A percentile compares a stretch with the other conserved stretches of the same genome.
Evolutionary conservation across 2,113 vertebrate genomes (phyloP).

Genomic region (Butastur rufipennis): DNA sequence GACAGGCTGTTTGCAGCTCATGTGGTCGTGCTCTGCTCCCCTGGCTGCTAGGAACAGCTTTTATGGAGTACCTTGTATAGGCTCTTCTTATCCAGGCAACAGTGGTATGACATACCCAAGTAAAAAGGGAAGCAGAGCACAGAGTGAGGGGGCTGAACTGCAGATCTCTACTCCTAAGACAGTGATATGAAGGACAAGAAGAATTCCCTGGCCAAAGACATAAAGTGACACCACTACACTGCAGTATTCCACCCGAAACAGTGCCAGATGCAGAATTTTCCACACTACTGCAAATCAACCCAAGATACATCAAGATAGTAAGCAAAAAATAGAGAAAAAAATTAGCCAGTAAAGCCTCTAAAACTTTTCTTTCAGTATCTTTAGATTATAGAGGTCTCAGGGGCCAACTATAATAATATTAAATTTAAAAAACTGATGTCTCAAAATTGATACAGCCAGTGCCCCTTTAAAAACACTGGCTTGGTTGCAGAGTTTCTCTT

Average conservation of each 20-base stretch:
- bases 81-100: neutral
- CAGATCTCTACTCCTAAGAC: neutral
- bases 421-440: neutral
- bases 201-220: neutral
- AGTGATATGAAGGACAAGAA: neutral
- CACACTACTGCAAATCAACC: neutral
- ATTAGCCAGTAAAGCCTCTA: neutral
- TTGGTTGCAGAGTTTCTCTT: neutral
- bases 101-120: neutral
- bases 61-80: neutral
- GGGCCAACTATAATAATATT: neutral
- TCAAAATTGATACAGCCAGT: neutral
- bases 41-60: neutral
- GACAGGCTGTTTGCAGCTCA: neutral
- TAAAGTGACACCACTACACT: neutral
- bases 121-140: neutral
- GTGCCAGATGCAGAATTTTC: neutral
- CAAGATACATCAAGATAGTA: neutral
- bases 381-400: neutral
- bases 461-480: neutral
- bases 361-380: neutral
- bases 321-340: neutral
- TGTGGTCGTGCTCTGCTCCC: neutral
- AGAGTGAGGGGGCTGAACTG: neutral
- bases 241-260: neutral